phyloP scores from a whole-genome alignment of 2,797 vertebrate genomes.

The Crenichthys baileyi region DNA sequence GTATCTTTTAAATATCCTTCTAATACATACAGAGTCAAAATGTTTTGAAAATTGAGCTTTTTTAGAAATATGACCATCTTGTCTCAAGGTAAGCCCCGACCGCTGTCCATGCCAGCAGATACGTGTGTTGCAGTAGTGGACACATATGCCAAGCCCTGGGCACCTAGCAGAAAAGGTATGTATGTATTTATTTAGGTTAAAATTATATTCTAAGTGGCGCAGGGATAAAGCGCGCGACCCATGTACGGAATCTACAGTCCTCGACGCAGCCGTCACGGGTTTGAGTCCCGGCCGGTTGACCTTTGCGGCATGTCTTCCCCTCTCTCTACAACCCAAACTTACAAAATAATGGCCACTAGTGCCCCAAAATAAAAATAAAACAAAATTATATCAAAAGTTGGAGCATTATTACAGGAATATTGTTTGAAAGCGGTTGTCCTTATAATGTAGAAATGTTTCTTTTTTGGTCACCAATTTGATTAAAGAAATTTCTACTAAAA shows the following conservation, averaged over 20 bases:
- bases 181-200: not conserved
- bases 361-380: no score
- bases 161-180: conserved; percentile 87
- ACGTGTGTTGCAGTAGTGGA: conserved; percentile 87
- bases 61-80: conserved; percentile 5
- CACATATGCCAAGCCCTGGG: conserved; percentile 86
- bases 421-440: no score
- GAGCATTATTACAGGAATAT: no score
- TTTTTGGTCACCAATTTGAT: not conserved
- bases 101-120: conserved; percentile 93
- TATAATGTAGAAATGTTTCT: no score
- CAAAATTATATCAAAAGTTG: not conserved
- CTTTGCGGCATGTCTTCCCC: no score
- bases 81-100: conserved; percentile 88
- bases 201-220: not conserved
- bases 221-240: no score
- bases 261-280: no score
- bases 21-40: not conserved
- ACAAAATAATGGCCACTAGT: no score
- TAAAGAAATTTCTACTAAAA: not conserved
- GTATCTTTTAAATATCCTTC: conserved; percentile 30
- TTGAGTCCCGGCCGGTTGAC: no score
- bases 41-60: not conserved
- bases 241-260: no score
- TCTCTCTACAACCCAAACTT: no score